Evolutionary conservation across 2,113 vertebrate genomes (phyloP), one percentile per base, ranked within the genome.

Genomic region (Otis tarda): DNA sequence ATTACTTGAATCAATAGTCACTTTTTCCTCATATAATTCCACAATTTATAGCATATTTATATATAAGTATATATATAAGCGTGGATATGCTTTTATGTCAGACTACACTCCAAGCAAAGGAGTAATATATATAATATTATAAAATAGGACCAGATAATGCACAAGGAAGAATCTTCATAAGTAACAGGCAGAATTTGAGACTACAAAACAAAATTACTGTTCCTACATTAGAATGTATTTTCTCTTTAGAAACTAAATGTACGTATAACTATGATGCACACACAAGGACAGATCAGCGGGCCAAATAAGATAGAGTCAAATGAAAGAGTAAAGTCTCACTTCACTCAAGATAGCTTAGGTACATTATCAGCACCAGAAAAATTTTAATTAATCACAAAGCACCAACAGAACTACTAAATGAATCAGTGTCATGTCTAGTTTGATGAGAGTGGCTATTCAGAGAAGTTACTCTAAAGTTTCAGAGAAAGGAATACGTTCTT

Each of bases 301-400:
- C 61, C 50, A 47, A 15, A 70, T 0, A 33, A 15, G 16, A 70
- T 7, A 55, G 15, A 52, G 22, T 10, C 24, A 73, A 47, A 0
- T 37, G 19, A 85, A 77, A 82, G 17, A 60, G 15, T 10, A 41
- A 47, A 83, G 37, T 70, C 84, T 52, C 25, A 78, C 7, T 25
- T 82, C 64, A 20, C 31, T 65, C 55, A 82, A 5, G 22, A 10
- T 31, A 55, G 8, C 22, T 73, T 45, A 52, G 11, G 17, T 50
- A 41, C 16, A 45, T 49, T 56, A 87, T 5, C n/a, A 87, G 45
- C 35, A 81, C 14, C 33, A 84, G 33, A 70, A 93, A 47, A 7
- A 68, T 47, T 9, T 33, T 4, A 81, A 69, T 59, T 68, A 19
- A 77, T 71, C 56, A 52, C 39, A 81, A 86, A 83, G 31, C 21